Base-by-base conservation (phyloP, 2,113 vertebrate genomes). In the Zapornia atra region DNA sequence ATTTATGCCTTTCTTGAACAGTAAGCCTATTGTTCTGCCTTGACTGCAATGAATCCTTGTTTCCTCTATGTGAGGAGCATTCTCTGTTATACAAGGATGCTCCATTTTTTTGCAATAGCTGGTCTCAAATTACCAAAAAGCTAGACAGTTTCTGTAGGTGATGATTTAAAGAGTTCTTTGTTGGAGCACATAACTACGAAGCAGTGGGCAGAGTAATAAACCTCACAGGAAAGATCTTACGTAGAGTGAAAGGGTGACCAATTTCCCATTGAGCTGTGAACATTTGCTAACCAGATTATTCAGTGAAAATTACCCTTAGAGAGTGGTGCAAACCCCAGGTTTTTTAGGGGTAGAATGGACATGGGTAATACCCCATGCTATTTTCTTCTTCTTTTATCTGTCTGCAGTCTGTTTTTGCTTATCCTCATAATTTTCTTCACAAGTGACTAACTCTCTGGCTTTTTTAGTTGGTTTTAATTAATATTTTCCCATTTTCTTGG, bases 1-100 rank as follows among this genome's bases (percentile, higher is more conserved):
- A 90, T 96, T 96, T 93, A 93, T 95, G 92, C 54, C 36, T 85
- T 93, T 96, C 87, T 82, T 91, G 70, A 95, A 96, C 89, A 97
- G n/a, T 86, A 38, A 77, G 31, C 36, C 82, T 81, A 92, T 95
- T 96, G 94, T 95, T 91, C 54, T 82, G 66, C 48, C 66, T 81
- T 65, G 40, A 46, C 56, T 95, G 93, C 66, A 91, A 86, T 53
- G 84, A 92, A 82, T 87, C 59, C 63, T 76, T 87, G n/a, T 82
- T 81, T 95, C 81, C 71, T 90, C 81, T 89, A 18, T 72, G 69
- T 61, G 42, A 95, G n/a, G 26, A 44, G 56, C 56, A 60, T 80
- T 91, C 84, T 93, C 65, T 92, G 14, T 89, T 78, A 82, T 29
- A 85, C 44, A 61, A 90, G 66, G 89, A 91, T 91, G 38, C 8